Conservation (phyloP, 2,113 vertebrate species). For the Myotis yumanensis region DNA sequence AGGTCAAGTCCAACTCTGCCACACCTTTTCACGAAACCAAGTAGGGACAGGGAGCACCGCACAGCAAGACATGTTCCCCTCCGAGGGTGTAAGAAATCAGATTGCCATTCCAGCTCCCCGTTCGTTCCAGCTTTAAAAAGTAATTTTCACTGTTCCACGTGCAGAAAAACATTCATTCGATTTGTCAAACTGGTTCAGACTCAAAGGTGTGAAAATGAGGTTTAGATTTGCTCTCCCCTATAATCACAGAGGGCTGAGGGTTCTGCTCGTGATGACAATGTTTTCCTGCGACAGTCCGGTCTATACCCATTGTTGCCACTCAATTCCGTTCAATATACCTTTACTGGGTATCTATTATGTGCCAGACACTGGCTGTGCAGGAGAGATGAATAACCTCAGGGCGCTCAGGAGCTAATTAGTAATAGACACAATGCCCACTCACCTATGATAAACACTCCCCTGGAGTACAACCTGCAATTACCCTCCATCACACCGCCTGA, state of each 20-base stretch:
- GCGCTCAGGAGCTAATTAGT: background rate
- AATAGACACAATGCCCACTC: accelerated
- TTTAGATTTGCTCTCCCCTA: background rate
- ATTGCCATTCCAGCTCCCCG: background rate
- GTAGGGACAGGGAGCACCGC: background rate
- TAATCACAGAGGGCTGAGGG: background rate
- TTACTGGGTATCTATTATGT: accelerated
- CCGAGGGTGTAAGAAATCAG: background rate
- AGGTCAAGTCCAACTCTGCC: background rate
- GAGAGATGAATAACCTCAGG: accelerated
- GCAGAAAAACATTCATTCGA: background rate
- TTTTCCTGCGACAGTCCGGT: background rate
- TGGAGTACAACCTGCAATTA: accelerated
- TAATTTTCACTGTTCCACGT: background rate
- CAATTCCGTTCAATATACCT: background rate
- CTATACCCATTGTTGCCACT: background rate
- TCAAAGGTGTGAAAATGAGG: background rate
- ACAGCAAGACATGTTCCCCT: background rate
- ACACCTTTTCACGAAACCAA: background rate
- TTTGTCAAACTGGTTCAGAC: background rate
- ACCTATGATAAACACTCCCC: no score
- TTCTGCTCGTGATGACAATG: background rate
- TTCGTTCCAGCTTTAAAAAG: background rate
- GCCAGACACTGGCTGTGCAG: background rate
- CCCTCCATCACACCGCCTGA: background rate